Evolutionary conservation across 64 coral and sea anemone species (phyloP).

Genomic region (Exaiptasia diaphana): DNA sequence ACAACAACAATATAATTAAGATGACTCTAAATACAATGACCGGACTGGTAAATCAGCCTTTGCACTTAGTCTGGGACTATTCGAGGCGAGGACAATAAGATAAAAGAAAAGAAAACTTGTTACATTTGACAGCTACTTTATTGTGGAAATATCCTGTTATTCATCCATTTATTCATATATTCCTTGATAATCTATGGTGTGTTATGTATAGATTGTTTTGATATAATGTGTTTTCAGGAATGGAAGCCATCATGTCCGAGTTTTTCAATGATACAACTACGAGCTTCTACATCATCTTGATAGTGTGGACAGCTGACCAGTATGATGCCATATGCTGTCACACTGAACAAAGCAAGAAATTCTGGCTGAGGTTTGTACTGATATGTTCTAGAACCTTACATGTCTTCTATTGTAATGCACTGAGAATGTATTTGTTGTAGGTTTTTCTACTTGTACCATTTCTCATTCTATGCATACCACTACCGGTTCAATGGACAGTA

Average conservation of each 20-base stretch:
- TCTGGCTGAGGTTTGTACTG: slow-evolving; percentile 76
- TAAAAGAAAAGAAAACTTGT: too few species aligned
- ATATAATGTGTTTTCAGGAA: slow-evolving; percentile 35
- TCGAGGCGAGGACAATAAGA: too few species aligned
- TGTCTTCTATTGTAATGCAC: background rate
- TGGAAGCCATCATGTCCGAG: slow-evolving; percentile 99
- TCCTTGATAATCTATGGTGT: too few species aligned
- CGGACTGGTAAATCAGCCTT: too few species aligned
- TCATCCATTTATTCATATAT: too few species aligned
- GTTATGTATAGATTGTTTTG: too few species aligned
- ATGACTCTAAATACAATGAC: too few species aligned
- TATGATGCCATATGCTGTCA: slow-evolving; percentile 99
- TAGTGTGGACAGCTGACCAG: slow-evolving; percentile 97
- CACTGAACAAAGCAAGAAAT: slow-evolving; percentile 89
- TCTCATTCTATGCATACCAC: slow-evolving; percentile 98
- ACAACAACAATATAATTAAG: too few species aligned
- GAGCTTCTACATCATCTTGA: slow-evolving; percentile 97
- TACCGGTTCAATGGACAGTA: slow-evolving; percentile 99
- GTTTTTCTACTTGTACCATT: slow-evolving; percentile 98
- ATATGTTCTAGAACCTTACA: background rate
- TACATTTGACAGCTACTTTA: too few species aligned
- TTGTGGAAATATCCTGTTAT: too few species aligned
- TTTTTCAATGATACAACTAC: slow-evolving; percentile 99
- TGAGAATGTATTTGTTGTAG: slow-evolving; percentile 1
- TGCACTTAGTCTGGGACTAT: too few species aligned